phyloP scores from a whole-genome alignment of 1,140 invertebrate species.

The Aphelenchoides fujianensis region DNA sequence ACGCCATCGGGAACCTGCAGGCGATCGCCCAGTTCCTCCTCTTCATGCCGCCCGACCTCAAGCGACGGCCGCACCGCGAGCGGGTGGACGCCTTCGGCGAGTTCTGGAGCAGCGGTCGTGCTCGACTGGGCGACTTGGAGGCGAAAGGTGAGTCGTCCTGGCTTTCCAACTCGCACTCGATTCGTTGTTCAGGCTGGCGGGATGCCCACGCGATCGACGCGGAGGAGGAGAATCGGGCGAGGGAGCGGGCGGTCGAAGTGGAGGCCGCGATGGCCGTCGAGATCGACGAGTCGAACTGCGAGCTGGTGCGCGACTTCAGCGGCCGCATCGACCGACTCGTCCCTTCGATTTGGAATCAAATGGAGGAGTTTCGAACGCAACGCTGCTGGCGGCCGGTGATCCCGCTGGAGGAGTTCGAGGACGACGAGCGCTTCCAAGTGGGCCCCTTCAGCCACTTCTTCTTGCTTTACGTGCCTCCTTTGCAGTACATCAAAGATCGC shows the following conservation, averaged over 20 bases:
- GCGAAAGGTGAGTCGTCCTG: slow-evolving; percentile 18
- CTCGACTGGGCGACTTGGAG: background rate
- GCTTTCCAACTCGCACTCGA: no score
- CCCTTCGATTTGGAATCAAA: background rate
- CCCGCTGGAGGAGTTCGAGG: background rate
- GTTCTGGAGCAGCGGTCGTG: slow-evolving; percentile 1
- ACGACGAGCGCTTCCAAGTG: background rate
- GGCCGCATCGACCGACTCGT: background rate
- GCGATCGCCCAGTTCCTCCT: slow-evolving; percentile 2
- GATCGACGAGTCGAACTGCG: background rate
- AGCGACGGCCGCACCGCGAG: background rate
- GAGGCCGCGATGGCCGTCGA: background rate
- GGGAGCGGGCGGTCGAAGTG: background rate
- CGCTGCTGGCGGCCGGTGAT: background rate
- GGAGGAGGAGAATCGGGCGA: background rate
- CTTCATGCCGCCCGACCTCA: background rate
- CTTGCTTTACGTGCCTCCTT: background rate
- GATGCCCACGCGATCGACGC: background rate
- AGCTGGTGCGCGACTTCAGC: background rate
- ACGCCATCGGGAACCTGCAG: background rate
- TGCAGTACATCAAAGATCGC: background rate
- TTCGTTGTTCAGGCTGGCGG: slow-evolving; percentile 13
- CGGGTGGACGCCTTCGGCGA: background rate
- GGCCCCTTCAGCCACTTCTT: background rate
- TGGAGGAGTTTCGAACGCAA: background rate